Evolutionary conservation across 2,797 vertebrate genomes (phyloP), one percentile per base, ranked within the genome.

Genomic region (Pseudocheirus occidentalis): DNA sequence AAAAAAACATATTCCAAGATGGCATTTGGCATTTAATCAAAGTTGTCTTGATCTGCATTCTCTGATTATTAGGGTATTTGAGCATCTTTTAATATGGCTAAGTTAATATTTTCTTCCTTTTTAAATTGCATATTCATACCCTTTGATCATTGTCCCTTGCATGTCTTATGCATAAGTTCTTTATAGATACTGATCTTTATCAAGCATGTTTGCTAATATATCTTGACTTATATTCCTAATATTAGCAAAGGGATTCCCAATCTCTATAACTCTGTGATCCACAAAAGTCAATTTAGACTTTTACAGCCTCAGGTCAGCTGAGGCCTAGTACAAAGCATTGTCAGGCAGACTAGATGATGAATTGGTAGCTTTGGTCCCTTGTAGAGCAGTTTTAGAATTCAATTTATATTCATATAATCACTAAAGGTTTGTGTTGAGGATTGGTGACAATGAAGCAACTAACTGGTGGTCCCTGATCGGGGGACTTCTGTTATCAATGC

Each of bases 281-380:
- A 46, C 73, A 27, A 24, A 40, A 73, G 16, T 40, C 0, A 29
- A 46, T 91, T 96, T 96, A 54, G 29, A 55, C 91, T 34, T 31
- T 91, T 94, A 90, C 89, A 89, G 57, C 73, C 46, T 96, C n/a
- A 92, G 90, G n/a, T 93, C 94, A 96, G 95, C 94, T 95, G 90
- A 97, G 90, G 90, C 95, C 91, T 95, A 59, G 9, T 0, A 0
- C 93, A 95, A 92, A 92, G 73, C 50, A 55, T 87, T 94, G 94
- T 96, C 94, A 92, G 90, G 16, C 55, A 54, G 55, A 14, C 94
- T 90, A 55, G 97, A 94, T 62, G 53, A 91, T 96, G 90, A 31
- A 57, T 95, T 91, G 93, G 66, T 81, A 66, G 55, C 58, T 5
- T 50, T 93, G 91, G 59, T 96, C 95, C 94, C 90, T 93, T 34